Conservation (phyloP, 2,888 invertebrate genomes). For the Suillia variegata region DNA sequence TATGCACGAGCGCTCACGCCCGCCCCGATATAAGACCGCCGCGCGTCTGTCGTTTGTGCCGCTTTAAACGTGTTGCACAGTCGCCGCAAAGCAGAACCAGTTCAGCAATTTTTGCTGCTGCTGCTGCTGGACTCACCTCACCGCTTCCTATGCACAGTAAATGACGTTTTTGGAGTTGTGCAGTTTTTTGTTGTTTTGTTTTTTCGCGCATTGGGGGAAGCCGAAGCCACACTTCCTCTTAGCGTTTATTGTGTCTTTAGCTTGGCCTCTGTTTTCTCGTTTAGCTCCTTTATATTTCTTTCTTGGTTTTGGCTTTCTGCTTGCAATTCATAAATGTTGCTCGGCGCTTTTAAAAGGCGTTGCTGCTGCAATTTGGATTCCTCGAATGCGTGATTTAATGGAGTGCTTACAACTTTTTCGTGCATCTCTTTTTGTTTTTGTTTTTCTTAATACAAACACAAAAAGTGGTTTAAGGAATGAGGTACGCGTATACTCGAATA, state of each 20-base stretch:
- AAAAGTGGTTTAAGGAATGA: too few relatives aligned
- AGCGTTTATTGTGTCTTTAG: background rate
- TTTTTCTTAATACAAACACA: too few relatives aligned
- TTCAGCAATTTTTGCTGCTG: background rate
- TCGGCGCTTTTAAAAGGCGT: too few relatives aligned
- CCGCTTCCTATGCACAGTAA: background rate
- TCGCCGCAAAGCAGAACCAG: background rate
- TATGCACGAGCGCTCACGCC: too few relatives aligned
- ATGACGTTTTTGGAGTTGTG: background rate
- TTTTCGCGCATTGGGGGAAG: constrained; percentile 15
- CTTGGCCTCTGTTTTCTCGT: background rate
- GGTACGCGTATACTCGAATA: too few relatives aligned
- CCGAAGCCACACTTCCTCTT: constrained; percentile 14
- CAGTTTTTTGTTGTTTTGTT: too few relatives aligned
- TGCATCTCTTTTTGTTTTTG: too few relatives aligned
- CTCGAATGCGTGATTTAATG: too few relatives aligned
- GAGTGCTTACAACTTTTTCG: too few relatives aligned
- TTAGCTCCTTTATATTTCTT: background rate
- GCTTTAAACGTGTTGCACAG: background rate
- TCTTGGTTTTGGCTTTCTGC: background rate
- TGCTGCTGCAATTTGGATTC: too few relatives aligned
- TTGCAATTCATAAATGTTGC: background rate
- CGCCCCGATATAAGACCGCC: too few relatives aligned
- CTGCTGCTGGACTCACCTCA: background rate
- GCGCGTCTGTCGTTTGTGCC: background rate